Evolutionary conservation across 2,888 invertebrate genomes (phyloP).

Genomic region (Agrochola lychnidis): DNA sequence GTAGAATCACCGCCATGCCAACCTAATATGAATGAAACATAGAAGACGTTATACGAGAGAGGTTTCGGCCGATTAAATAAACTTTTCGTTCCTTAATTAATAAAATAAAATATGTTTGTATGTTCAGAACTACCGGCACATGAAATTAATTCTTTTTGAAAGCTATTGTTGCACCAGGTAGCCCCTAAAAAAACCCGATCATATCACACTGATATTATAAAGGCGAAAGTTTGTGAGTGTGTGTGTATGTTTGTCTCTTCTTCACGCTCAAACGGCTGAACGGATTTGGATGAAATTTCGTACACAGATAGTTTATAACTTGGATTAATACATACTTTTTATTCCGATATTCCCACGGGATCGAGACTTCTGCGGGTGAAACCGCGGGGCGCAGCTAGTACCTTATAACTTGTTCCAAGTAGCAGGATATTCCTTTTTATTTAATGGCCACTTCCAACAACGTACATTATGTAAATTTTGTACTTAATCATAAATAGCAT

Average conservation of each 20-base stretch:
- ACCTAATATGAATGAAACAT: slow-evolving; percentile 66
- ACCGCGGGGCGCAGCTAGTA: no score
- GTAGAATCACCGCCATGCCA: slow-evolving; percentile 22
- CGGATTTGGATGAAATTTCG: no score
- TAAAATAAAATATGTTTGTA: slow-evolving; percentile 40
- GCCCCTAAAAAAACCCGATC: not conserved
- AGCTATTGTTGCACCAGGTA: not conserved
- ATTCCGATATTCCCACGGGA: no score
- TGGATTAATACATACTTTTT: no score
- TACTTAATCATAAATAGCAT: not conserved
- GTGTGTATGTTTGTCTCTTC: no score
- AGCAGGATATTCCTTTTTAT: not conserved
- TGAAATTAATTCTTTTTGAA: not conserved
- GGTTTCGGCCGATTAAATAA: slow-evolving; percentile 62
- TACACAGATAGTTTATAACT: no score
- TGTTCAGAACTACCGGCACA: not conserved
- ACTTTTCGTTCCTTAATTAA: slow-evolving; percentile 7
- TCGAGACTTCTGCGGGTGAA: no score
- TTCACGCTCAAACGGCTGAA: no score
- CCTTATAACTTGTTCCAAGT: no score
- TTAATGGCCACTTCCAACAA: not conserved
- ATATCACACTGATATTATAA: no score
- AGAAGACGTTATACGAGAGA: slow-evolving; percentile 78
- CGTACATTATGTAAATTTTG: not conserved
- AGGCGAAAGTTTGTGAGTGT: no score